Percentiles rank a stretch among this genome's conserved stretches.
These are phyloP conservation scores for Eriosoma lanigerum DNA, from an alignment of 1,140 invertebrate species.

Conservation along the genomic window DNA sequence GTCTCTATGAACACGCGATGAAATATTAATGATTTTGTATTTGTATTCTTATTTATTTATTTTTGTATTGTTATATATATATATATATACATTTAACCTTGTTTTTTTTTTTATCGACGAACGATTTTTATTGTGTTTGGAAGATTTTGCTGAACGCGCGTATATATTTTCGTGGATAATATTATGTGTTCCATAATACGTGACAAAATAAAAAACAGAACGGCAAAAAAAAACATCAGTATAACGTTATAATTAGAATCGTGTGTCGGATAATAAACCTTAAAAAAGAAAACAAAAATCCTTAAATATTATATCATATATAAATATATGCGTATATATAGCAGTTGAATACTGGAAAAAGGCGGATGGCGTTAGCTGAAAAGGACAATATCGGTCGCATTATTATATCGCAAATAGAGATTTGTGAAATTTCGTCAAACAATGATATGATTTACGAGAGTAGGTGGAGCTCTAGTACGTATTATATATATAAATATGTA, in stretches of 20 bases:
- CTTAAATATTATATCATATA: neutral
- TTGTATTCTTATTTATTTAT: constrained; percentile 18
- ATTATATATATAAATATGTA: no score
- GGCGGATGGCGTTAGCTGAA: constrained; percentile 20
- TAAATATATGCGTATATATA: neutral
- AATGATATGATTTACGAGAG: constrained; percentile 44
- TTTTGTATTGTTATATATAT: neutral
- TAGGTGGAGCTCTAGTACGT: constrained; percentile 11
- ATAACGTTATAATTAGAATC: constrained; percentile 16
- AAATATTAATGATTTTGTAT: constrained; percentile 36
- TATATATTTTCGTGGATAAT: neutral
- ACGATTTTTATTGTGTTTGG: constrained; percentile 4
- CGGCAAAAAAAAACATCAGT: neutral
- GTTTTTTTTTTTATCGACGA: neutral
- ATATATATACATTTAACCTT: constrained; percentile 5
- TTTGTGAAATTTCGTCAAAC: constrained; percentile 12
- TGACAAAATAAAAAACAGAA: neutral
- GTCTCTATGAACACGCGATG: constrained; percentile 5
- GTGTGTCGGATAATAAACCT: neutral
- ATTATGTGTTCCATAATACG: neutral
- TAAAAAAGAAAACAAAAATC: neutral
- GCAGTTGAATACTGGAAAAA: constrained; percentile 10
- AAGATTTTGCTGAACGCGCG: neutral
- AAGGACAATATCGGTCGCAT: neutral
- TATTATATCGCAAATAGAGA: constrained; percentile 5